Base-by-base conservation (phyloP, 2,888 invertebrate genomes). In the Tribolium freemani region DNA sequence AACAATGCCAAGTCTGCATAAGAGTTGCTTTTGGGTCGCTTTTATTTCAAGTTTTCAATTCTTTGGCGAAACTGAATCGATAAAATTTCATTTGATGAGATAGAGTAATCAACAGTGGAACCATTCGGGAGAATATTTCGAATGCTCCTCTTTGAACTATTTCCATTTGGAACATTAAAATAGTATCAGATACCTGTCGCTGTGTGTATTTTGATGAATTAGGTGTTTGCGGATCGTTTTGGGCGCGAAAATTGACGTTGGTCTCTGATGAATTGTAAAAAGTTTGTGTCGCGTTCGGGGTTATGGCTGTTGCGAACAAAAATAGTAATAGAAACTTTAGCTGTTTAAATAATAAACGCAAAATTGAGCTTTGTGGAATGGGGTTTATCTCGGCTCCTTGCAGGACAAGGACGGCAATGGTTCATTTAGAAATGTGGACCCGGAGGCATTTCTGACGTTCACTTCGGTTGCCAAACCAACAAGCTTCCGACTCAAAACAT, bases 401-500 rank as follows among this genome's bases (percentile, higher is more conserved):
- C 51, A 61, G 67, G n/a, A n/a, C n/a, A n/a, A n/a, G 69, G 74
- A 69, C 72, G 74, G 67, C 69, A 56, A 67, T 72, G 69, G 73
- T 72, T 75, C 75, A 63, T 72, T 75, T 69, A 63, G 71, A 73
- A 73, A 63, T 73, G 64, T 63, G 58, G 66, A 54, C 57, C 71
- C 71, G 30, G 50, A 71, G 75, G 71, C 71, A 48, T 70, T 71
- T 73, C 67, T 75, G 63, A 51, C 64, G 75, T 67, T 68, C 70
- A 72, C 58, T 75, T 63, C 66, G 66, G 69, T 72, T 69, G 66
- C 67, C 69, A 54, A 74, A 74, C 64, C 67, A 69, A 67, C 71
- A 72, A 64, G 67, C 69, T 68, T 71, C 57, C 64, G 67, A 69
- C 53, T 69, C 56, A 68, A 75, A 72, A 75, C 75, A 75, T 75